These are phyloP conservation scores for Amazona ochrocephala DNA, from an alignment of 2,797 vertebrate genomes.

Conservation along the genomic window DNA sequence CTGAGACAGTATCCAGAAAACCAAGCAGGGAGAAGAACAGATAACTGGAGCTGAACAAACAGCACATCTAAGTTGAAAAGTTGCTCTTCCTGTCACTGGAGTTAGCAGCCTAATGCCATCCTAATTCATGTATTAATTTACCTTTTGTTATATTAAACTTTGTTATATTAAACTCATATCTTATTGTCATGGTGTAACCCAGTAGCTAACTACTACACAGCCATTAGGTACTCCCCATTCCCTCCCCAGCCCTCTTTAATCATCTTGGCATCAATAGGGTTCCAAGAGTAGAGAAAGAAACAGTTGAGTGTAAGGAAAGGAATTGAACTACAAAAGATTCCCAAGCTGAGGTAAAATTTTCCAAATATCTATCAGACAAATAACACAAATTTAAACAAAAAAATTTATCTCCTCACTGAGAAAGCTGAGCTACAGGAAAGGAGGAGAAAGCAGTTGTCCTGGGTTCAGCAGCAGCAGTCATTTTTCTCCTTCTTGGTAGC, in stretches of 20 bases:
- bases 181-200: background rate
- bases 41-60: background rate
- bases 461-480: too few species aligned
- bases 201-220: background rate
- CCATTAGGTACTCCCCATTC: background rate
- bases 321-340: background rate
- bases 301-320: background rate
- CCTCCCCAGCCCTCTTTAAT: background rate
- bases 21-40: background rate
- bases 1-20: background rate
- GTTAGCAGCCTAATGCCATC: background rate
- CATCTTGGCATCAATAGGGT: background rate
- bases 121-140: background rate
- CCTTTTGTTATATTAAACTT: background rate
- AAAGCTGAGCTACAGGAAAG: background rate
- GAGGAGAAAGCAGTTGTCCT: background rate
- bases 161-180: background rate
- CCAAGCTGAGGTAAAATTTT: background rate
- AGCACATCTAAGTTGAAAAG: background rate
- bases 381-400: background rate
- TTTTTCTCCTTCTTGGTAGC: too few species aligned
- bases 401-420: background rate
- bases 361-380: background rate
- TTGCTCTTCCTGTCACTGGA: background rate
- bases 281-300: background rate